A percentile compares a stretch with the other conserved stretches of the same genome.
Evolutionary conservation across 1,140 invertebrate species (phyloP).

Genomic region (Cotesia typhae): DNA sequence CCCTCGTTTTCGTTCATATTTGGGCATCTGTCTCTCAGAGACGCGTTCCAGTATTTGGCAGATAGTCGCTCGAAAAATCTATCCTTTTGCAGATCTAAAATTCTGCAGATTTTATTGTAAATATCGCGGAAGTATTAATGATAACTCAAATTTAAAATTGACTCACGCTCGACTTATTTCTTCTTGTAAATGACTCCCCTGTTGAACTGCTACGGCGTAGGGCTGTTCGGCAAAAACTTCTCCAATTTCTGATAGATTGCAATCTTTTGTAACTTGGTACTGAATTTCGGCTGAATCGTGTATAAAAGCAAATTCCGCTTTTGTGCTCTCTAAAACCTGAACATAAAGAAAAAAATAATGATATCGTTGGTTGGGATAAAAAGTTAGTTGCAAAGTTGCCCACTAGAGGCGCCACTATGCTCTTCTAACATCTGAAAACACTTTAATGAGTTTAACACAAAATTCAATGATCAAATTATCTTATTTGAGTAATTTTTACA

Average conservation of each 20-base stretch:
- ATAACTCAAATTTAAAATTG: neutral
- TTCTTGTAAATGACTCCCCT: conserved; percentile 83
- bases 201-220: conserved; percentile 86
- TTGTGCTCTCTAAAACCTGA: conserved; percentile 76
- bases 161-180: conserved; percentile 76
- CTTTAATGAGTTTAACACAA: too few species aligned
- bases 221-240: conserved; percentile 90
- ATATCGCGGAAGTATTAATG: neutral
- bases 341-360: conserved; percentile 6
- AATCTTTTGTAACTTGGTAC: conserved; percentile 84
- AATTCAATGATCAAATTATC: too few species aligned
- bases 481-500: too few species aligned
- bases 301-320: conserved; percentile 89
- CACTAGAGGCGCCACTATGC: too few species aligned
- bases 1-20: conserved; percentile 84
- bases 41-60: conserved; percentile 84
- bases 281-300: conserved; percentile 87
- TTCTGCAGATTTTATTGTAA: conserved; percentile 58
- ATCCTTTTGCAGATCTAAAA: conserved; percentile 85
- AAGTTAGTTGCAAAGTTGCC: too few species aligned
- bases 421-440: too few species aligned
- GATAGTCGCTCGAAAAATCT: conserved; percentile 81
- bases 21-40: conserved; percentile 73
- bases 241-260: conserved; percentile 86
- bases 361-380: neutral